Evolutionary conservation across 1,140 invertebrate species (phyloP).

Genomic region (Microvelia longipes): DNA sequence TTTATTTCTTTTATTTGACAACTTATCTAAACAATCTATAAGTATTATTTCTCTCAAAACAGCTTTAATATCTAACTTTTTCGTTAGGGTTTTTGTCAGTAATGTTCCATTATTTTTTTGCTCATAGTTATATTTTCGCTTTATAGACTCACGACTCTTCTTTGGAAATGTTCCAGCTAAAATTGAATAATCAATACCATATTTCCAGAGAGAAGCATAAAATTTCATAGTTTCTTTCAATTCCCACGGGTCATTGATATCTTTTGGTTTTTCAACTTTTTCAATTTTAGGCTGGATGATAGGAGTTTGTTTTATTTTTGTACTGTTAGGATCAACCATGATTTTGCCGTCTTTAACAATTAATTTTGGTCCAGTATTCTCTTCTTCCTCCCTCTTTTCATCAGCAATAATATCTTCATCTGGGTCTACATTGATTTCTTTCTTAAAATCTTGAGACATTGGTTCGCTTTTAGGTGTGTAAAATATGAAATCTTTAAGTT

Average conservation of each 20-base stretch:
- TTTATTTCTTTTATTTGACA: neutral
- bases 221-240: neutral
- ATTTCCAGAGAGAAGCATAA: neutral
- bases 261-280: neutral
- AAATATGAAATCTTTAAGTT: neutral
- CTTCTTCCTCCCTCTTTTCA: neutral
- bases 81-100: neutral
- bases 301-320: neutral
- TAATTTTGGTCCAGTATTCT: neutral
- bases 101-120: neutral
- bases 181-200: neutral
- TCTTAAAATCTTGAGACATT: neutral
- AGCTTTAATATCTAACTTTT: neutral
- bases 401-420: neutral
- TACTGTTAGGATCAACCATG: neutral
- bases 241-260: neutral
- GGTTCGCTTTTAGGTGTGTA: neutral
- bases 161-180: neutral
- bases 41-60: neutral
- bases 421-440: neutral
- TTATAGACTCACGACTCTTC: neutral
- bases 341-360: conserved; percentile 1
- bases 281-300: neutral
- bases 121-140: neutral
- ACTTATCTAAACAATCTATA: neutral